Evolutionary conservation across 2,113 vertebrate genomes (phyloP), one percentile per base, ranked within the genome.

Genomic region (Phasianus colchicus): DNA sequence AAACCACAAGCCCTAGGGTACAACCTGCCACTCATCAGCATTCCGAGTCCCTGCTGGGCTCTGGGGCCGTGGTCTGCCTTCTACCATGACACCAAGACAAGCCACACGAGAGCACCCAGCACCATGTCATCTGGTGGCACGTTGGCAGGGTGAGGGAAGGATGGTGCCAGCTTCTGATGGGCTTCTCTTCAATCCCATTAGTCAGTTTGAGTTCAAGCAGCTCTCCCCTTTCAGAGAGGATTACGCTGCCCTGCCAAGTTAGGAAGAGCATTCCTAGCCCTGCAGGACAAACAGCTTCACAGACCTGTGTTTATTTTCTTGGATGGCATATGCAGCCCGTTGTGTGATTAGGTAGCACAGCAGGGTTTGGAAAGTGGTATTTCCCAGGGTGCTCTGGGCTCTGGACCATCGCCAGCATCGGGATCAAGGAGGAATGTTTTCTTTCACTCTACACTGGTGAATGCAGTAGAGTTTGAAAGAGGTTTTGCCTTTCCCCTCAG

Each of bases 301-400:
- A 95, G 94, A 95, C 94, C 95, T 90, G 88, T 95, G 96, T 95
- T 97, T 97, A 95, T 97, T 97, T 96, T 96, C 95, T 96, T 93
- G 95, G 95, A 95, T 95, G 96, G 95, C 94, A 96, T 95, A 96
- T 90, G 94, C 84, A 97, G 95, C 94, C 96, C 93, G 95, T 96
- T 97, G 94, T 96, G 95, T 82, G 95, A 97, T 96, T 97, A 97
- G 93, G 96, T 96, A 95, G 94, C 94, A 91, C 95, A 97, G 94
- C 86, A 0, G 95, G 94, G 92, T 92, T 86, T 2, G 42, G 76
- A 91, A 96, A 82, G 91, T 89, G 94, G 89, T 94, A 97, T 97
- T 95, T 95, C 95, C 96, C 95, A 96, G 91, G 76, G 70, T 95
- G 85, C 94, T 93, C 48, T 9, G 69, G 91, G 89, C 79, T 91